A percentile compares a stretch with the other conserved stretches of the same genome.
Evolutionary conservation across 2,888 invertebrate species (phyloP).

Genomic region (Chrysodeixis includens): DNA sequence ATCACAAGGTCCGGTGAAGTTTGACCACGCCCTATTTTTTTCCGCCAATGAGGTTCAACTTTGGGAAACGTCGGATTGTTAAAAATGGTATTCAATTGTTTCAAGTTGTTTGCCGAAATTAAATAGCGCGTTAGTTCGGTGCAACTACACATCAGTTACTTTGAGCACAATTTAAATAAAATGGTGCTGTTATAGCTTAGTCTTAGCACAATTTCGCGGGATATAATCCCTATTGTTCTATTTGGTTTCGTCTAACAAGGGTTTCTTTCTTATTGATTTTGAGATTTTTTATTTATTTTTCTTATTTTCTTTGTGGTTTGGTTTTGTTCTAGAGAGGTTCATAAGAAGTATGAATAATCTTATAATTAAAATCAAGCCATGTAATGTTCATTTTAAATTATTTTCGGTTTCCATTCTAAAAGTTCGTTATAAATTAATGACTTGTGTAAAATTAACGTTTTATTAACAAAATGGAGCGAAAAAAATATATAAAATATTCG

Average conservation of each 20-base stretch:
- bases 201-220: slow-evolving; percentile 51
- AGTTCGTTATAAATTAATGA: slow-evolving; percentile 22
- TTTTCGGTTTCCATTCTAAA: background rate
- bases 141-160: slow-evolving; percentile 15
- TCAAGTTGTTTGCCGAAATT: background rate
- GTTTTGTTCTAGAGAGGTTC: background rate
- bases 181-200: slow-evolving; percentile 37
- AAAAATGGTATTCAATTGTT: background rate
- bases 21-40: no score
- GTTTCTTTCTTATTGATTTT: background rate
- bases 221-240: slow-evolving; percentile 45
- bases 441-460: slow-evolving; percentile 21
- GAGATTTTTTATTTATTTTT: background rate
- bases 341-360: background rate
- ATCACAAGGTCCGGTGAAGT: no score
- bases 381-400: background rate
- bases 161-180: slow-evolving; percentile 31
- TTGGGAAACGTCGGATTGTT: background rate
- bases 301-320: background rate
- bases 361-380: background rate
- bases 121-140: background rate
- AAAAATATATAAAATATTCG: slow-evolving; percentile 36
- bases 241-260: slow-evolving; percentile 21
- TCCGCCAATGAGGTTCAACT: no score
- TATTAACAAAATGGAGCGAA: slow-evolving; percentile 26